Evolutionary conservation across 2,888 invertebrate species (phyloP).

Genomic region (Ctenicera cuprea): DNA sequence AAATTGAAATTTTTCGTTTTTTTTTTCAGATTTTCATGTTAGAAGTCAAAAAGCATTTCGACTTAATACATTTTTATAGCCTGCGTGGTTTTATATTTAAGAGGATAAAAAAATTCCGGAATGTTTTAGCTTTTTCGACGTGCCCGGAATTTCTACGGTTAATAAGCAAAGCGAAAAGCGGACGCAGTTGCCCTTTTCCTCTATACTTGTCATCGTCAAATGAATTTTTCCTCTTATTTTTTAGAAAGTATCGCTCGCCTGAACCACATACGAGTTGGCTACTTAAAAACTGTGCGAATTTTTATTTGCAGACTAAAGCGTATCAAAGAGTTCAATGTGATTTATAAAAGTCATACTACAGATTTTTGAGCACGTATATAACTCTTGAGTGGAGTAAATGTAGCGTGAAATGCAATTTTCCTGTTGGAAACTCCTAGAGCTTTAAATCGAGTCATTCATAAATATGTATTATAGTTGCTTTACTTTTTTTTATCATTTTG

Average conservation of each 20-base stretch:
- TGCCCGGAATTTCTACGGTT: constrained; percentile 27
- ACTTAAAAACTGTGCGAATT: not conserved
- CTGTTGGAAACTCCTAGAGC: constrained; percentile 19
- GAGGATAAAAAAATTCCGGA: constrained; percentile 19
- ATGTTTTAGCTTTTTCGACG: constrained; percentile 19
- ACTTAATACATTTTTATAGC: constrained; percentile 16
- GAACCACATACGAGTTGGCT: constrained; percentile 4
- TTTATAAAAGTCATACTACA: constrained; percentile 10
- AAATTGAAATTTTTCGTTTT: too few relatives aligned
- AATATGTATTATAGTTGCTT: constrained; percentile 7
- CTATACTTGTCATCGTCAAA: constrained; percentile 17
- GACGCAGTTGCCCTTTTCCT: constrained; percentile 21
- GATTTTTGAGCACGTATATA: constrained; percentile 9
- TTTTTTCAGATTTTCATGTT: too few relatives aligned
- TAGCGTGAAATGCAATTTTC: constrained; percentile 29
- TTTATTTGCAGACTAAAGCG: constrained; percentile 2
- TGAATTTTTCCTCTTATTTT: constrained; percentile 15
- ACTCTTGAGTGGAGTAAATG: constrained; percentile 12
- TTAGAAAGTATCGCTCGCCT: not conserved
- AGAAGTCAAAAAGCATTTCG: constrained; percentile 4
- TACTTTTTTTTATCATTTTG: not conserved
- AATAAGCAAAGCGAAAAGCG: constrained; percentile 21
- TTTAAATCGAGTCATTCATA: constrained; percentile 30
- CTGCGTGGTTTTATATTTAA: constrained; percentile 17
- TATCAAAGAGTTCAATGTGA: constrained; percentile 6